Conservation (phyloP, 2,797 vertebrate genomes). For the Psittacula derbiana region DNA sequence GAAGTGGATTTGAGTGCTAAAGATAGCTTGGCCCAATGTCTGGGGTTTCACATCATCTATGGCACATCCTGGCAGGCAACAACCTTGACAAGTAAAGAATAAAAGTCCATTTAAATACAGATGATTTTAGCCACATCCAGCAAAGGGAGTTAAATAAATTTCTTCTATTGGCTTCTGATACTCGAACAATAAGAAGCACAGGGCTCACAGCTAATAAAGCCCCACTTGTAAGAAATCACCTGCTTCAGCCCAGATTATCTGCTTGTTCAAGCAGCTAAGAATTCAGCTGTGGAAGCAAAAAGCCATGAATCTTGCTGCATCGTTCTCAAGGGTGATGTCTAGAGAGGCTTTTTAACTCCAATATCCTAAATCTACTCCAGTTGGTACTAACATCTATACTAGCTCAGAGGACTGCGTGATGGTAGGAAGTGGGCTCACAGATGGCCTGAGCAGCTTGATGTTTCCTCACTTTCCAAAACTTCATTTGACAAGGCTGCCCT, state of each 20-base stretch:
- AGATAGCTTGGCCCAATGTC: background rate
- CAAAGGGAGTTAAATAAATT: background rate
- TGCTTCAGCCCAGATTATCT: background rate
- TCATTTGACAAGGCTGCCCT: accelerated
- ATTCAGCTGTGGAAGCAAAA: background rate
- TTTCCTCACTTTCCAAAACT: background rate
- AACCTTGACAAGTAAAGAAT: background rate
- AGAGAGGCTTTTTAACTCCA: background rate
- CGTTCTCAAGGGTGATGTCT: background rate
- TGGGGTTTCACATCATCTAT: background rate
- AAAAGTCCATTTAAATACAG: background rate
- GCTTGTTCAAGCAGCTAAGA: background rate
- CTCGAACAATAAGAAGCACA: background rate
- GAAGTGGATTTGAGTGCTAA: background rate
- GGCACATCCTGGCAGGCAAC: background rate
- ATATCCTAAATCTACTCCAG: background rate
- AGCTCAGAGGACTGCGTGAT: background rate
- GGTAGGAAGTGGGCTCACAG: background rate
- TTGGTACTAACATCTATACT: background rate
- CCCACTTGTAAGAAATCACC: background rate
- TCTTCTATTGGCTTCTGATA: background rate
- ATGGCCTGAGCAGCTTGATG: background rate
- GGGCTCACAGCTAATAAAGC: background rate
- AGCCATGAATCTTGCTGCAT: background rate
- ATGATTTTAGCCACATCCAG: background rate